Evolutionary conservation across 23 tunicate genomes (phyloP).

Genomic region (Botrylloides violaceus): DNA sequence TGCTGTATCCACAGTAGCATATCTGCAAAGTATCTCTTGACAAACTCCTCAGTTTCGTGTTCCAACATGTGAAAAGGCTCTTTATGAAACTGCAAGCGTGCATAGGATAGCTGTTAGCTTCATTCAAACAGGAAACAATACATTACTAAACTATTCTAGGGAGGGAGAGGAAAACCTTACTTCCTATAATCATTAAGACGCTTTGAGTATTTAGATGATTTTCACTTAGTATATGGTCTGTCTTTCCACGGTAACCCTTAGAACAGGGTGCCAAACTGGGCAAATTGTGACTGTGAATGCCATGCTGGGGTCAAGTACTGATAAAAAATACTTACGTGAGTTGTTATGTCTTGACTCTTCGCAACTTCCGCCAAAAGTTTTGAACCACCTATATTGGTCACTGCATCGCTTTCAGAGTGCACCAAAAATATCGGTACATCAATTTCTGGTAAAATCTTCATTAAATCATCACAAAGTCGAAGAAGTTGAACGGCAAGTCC

Average conservation of each 20-base stretch:
- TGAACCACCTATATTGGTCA: constrained; percentile 55
- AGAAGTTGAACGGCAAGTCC: constrained; percentile 46
- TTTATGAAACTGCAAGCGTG: constrained; percentile 34
- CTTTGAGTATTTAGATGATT: too few species aligned
- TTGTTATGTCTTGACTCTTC: constrained; percentile 51
- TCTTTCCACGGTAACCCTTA: too few species aligned
- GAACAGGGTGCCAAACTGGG: too few species aligned
- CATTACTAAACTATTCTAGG: too few species aligned
- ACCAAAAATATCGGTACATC: constrained; percentile 27
- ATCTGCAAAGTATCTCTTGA: constrained; percentile 29
- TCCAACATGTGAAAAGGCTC: constrained; percentile 44
- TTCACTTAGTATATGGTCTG: too few species aligned
- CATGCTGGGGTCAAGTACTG: too few species aligned
- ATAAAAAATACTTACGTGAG: constrained; percentile 42
- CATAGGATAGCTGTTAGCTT: background rate
- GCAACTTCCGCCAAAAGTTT: constrained; percentile 25
- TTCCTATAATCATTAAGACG: too few species aligned
- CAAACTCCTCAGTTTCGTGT: constrained; percentile 41
- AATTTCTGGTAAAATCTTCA: constrained; percentile 7
- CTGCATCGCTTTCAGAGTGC: constrained; percentile 51
- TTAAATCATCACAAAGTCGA: constrained; percentile 23
- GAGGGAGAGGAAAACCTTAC: too few species aligned
- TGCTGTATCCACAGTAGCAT: constrained; percentile 39
- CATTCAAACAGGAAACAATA: too few species aligned
- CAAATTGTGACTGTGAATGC: too few species aligned